Evolutionary conservation across 2,888 invertebrate species (phyloP), one percentile per base, ranked within the genome.

Genomic region (Pseudoips prasinana): DNA sequence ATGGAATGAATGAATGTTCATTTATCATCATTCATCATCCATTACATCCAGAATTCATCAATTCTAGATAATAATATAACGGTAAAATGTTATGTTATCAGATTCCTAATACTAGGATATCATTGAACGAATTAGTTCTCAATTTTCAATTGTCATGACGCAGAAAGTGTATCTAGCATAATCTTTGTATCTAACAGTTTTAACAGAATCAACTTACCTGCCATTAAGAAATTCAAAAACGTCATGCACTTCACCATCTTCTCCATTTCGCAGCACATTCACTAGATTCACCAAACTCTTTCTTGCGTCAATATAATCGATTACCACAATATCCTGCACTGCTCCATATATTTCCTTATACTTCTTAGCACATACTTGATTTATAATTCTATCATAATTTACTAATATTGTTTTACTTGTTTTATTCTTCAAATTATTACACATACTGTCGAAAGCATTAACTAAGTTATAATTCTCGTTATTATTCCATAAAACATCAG

Each of bases 151-250:
- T n/a, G n/a, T n/a, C n/a, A n/a, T n/a, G n/a, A n/a, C n/a, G n/a
- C n/a, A n/a, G n/a, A n/a, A n/a, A n/a, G n/a, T n/a, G n/a, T n/a
- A n/a, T n/a, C n/a, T n/a, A n/a, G n/a, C n/a, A n/a, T n/a, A n/a
- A n/a, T n/a, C n/a, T n/a, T n/a, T n/a, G n/a, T n/a, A n/a, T n/a
- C n/a, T n/a, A n/a, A n/a, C n/a, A n/a, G n/a, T n/a, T n/a, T n/a
- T n/a, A n/a, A n/a, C n/a, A n/a, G n/a, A n/a, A n/a, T n/a, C n/a
- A 7, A 38, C 58, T 63, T 51, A 85, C 87, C 77, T 77, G 25
- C 64, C 49, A 29, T 61, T 73, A 1, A 86, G 40, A 41, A 84
- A 74, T 19, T 55, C 41, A 22, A 64, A 57, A 5, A 83, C 44
- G 60, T 84, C 66, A 8, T 48, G 51, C 1, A 63, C 14, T 20